Percentiles rank a stretch among this genome's conserved stretches.
These are phyloP conservation scores for Zygothrica quintamaculata DNA, from an alignment of 2,888 invertebrate genomes.

Conservation along the genomic window DNA sequence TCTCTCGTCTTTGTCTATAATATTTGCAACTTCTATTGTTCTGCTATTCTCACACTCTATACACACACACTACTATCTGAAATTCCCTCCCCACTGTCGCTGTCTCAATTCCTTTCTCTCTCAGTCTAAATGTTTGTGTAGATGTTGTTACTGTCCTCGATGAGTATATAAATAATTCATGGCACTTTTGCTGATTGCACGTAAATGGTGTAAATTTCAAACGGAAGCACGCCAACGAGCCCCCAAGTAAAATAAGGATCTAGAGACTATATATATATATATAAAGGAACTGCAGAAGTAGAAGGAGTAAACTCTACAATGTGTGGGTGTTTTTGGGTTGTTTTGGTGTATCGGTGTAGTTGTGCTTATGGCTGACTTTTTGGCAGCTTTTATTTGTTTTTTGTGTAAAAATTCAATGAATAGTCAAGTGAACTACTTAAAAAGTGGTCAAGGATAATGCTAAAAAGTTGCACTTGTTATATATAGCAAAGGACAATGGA, in stretches of 20 bases:
- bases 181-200: slow-evolving; percentile 77
- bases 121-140: too few relatives aligned
- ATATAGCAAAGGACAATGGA: slow-evolving; percentile 20
- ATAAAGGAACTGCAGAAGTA: slow-evolving; percentile 1
- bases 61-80: too few relatives aligned
- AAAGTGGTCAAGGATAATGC: slow-evolving; percentile 57
- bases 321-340: too few relatives aligned
- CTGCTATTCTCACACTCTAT: slow-evolving; percentile 15
- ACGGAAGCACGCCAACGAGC: slow-evolving; percentile 55
- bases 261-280: too few relatives aligned
- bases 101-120: slow-evolving; percentile 2
- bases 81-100: neutral
- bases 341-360: neutral
- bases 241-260: neutral
- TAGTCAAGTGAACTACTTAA: slow-evolving; percentile 64
- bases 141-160: slow-evolving; percentile 33
- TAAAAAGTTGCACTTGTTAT: slow-evolving; percentile 24
- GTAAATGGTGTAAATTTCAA: slow-evolving; percentile 75
- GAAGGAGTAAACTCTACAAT: slow-evolving; percentile 23
- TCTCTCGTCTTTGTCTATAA: neutral
- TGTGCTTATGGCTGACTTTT: slow-evolving; percentile 37
- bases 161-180: slow-evolving; percentile 69
- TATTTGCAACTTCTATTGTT: slow-evolving; percentile 39
- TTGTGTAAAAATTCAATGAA: slow-evolving; percentile 57
- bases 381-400: slow-evolving; percentile 24